Conservation (phyloP, 2,888 invertebrate species). For the Germaria angustata region DNA sequence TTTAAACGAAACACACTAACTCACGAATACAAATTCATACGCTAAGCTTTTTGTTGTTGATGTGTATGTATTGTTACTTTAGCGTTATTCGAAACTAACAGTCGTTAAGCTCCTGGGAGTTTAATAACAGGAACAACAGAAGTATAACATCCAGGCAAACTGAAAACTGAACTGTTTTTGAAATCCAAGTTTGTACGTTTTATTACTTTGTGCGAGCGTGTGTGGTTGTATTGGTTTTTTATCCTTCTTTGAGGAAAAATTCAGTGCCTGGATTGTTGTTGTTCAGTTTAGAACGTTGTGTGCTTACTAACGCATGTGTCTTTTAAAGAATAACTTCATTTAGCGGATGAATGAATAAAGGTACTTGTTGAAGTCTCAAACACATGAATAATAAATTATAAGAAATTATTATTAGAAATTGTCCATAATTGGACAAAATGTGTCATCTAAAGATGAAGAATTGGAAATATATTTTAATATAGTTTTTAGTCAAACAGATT, state of each 20-base stretch:
- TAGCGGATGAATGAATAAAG: slow-evolving; percentile 22
- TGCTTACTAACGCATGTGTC: slow-evolving; percentile 65
- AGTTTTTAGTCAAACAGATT: neutral
- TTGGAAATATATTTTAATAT: neutral
- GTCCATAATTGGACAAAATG: neutral
- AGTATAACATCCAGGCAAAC: slow-evolving; percentile 66
- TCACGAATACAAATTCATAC: neutral
- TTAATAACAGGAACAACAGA: slow-evolving; percentile 48
- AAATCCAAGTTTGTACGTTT: slow-evolving; percentile 28
- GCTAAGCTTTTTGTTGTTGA: slow-evolving; percentile 48
- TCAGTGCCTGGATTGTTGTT: slow-evolving; percentile 80
- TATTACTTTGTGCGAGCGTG: neutral
- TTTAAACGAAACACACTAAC: neutral
- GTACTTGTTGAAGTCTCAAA: neutral
- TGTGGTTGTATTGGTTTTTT: slow-evolving; percentile 5
- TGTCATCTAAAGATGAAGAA: neutral
- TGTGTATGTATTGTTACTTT: slow-evolving; percentile 19
- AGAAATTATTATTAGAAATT: neutral
- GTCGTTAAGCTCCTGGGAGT: slow-evolving; percentile 60
- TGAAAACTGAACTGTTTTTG: slow-evolving; percentile 54
- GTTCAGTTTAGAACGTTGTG: slow-evolving; percentile 74
- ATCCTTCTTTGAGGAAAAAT: slow-evolving; percentile 47
- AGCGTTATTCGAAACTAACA: neutral
- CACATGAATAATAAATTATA: neutral
- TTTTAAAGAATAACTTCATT: slow-evolving; percentile 18